A percentile compares a stretch with the other conserved stretches of the same genome.
These are phyloP conservation scores for Lacanobia oleracea DNA, from an alignment of 2,888 invertebrate species.

Conservation along the genomic window DNA sequence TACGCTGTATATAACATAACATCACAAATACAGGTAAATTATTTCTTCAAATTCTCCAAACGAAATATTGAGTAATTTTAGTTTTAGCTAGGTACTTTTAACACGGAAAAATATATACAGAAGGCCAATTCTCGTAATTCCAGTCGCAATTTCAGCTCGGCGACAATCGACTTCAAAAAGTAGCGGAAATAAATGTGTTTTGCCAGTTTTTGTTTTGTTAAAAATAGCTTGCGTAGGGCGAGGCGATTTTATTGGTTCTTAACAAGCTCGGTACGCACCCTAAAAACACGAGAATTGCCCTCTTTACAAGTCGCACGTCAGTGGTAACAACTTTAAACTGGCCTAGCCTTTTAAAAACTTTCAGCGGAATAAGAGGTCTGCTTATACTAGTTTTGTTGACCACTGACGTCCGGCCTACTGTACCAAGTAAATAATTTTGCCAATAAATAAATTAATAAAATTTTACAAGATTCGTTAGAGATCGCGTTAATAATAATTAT, in stretches of 20 bases:
- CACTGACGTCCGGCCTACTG: not conserved
- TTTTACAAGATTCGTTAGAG: conserved; percentile 43
- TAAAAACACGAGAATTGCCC: not conserved
- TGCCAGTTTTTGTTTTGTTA: no score
- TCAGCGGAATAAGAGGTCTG: not conserved
- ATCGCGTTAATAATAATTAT: conserved; percentile 32
- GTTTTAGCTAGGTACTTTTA: not conserved
- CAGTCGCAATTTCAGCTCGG: no score
- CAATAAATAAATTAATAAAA: conserved; percentile 47
- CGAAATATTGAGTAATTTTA: no score
- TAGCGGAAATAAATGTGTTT: no score
- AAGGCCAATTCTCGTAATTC: no score
- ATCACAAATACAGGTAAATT: conserved; percentile 31
- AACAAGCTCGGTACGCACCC: no score
- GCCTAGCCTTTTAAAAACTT: not conserved
- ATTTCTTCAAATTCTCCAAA: not conserved
- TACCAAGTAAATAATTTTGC: conserved; percentile 21
- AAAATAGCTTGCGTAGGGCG: no score
- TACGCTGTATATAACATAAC: conserved; percentile 41
- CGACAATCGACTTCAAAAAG: no score
- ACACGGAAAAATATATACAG: not conserved
- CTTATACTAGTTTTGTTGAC: not conserved
- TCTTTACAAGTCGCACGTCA: not conserved
- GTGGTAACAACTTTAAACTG: not conserved
- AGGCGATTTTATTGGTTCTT: no score